Conservation (phyloP, 2,888 invertebrate species). For the Caenorhabditis sp. region DNA sequence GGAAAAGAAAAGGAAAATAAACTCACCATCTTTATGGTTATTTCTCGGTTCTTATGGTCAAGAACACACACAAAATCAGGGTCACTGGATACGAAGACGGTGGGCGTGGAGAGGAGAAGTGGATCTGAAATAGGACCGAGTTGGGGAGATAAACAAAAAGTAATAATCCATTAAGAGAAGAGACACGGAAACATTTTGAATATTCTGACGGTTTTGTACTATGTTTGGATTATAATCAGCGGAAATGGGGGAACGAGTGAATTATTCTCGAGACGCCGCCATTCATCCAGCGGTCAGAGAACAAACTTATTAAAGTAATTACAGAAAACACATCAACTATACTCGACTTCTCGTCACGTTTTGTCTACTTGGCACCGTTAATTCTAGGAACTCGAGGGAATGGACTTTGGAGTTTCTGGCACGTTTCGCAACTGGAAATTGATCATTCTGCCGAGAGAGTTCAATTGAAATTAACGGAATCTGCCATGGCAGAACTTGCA, state of each 20-base stretch:
- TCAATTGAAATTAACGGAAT: too few species aligned
- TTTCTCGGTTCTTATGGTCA: neutral
- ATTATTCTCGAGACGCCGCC: constrained; percentile 19
- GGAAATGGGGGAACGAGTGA: constrained; percentile 8
- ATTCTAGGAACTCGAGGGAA: too few species aligned
- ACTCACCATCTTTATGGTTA: constrained; percentile 41
- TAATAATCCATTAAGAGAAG: constrained; percentile 9
- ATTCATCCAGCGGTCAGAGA: constrained; percentile 29
- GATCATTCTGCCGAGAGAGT: too few species aligned
- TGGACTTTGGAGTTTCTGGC: too few species aligned
- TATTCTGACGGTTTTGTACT: constrained; percentile 23
- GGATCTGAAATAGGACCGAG: constrained; percentile 1
- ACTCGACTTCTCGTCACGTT: neutral
- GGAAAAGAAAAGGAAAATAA: neutral
- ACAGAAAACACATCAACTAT: constrained; percentile 4
- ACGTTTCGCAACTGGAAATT: too few species aligned
- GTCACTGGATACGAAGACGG: constrained; percentile 14
- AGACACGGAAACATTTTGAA: neutral
- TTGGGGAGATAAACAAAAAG: constrained; percentile 1
- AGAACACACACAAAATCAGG: too few species aligned
- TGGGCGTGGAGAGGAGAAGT: too few species aligned
- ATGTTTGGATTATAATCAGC: constrained; percentile 51
- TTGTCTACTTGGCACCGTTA: neutral
- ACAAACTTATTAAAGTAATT: constrained; percentile 55
- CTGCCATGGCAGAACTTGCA: too few species aligned